phyloP scores from a whole-genome alignment of 2,113 vertebrate species.

The Sorex fumeus region DNA sequence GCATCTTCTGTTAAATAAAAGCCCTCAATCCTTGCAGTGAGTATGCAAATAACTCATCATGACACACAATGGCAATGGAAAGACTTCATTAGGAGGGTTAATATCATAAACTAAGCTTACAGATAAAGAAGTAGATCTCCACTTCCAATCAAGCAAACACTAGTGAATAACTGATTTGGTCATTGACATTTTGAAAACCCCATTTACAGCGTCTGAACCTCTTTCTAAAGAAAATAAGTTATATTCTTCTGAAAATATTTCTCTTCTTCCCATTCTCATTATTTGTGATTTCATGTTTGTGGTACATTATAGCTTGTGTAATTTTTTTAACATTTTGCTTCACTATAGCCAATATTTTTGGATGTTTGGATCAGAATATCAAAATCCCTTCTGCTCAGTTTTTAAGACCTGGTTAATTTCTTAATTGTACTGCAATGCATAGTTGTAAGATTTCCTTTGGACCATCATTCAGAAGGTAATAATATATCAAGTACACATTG shows the following conservation, averaged over 20 bases:
- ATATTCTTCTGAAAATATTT: neutral
- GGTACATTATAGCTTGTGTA: neutral
- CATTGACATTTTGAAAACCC: neutral
- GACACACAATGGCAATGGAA: neutral
- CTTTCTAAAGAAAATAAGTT: neutral
- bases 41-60: neutral
- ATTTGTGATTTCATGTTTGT: conserved; percentile 50
- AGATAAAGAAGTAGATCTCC: neutral
- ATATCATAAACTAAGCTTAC: neutral
- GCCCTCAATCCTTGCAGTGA: neutral
- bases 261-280: neutral
- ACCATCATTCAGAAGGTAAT: conserved; percentile 66
- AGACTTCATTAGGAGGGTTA: neutral
- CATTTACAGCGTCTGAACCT: neutral
- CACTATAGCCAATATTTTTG: conserved; percentile 50
- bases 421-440: conserved; percentile 65
- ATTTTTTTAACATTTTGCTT: neutral
- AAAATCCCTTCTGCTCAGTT: conserved; percentile 41
- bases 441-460: conserved; percentile 73
- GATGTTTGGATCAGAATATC: conserved; percentile 53
- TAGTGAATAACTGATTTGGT: neutral
- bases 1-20: neutral
- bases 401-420: conserved; percentile 52
- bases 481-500: conserved; percentile 40
- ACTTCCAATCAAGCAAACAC: neutral